These are phyloP conservation scores for Nesometra sesokonis DNA, from an alignment of 35 echinoderm and acorn worm species.

Conservation along the genomic window DNA sequence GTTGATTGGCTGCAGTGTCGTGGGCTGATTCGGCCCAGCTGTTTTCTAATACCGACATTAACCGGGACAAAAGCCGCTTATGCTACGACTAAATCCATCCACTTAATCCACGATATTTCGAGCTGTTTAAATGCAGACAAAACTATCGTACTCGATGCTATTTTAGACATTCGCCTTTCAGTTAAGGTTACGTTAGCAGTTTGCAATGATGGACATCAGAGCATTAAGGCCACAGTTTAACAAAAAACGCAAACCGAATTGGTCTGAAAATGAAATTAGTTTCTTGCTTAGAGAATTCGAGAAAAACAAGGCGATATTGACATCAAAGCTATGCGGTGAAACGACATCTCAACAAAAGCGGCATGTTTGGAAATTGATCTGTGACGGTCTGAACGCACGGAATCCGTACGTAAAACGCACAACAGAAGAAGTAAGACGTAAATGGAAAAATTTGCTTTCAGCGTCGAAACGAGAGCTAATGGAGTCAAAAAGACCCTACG, in stretches of 20 bases:
- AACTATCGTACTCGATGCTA: not conserved
- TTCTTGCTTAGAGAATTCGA: not conserved
- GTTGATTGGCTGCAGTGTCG: not conserved
- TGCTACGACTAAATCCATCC: not conserved
- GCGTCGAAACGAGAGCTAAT: not conserved
- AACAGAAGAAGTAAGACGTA: not conserved
- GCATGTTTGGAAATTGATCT: not conserved
- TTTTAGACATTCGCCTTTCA: not conserved
- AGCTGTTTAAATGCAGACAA: not conserved
- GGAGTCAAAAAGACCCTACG: not conserved
- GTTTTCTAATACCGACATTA: not conserved
- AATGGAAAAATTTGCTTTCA: not conserved
- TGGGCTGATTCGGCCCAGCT: not conserved
- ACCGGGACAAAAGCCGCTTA: not conserved
- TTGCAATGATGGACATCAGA: not conserved
- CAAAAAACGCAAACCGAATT: not conserved
- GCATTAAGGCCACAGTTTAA: not conserved
- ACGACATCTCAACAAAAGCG: not conserved
- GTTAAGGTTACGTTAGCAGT: not conserved
- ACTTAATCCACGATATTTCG: not conserved
- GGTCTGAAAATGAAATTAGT: not conserved
- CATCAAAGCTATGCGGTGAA: not conserved
- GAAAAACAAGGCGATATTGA: not conserved
- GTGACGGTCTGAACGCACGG: not conserved
- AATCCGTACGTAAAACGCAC: not conserved